Percentiles rank a stretch among this genome's conserved stretches.
These are phyloP conservation scores for Sarcophaga bullata DNA, from an alignment of 1,140 invertebrate species.

Conservation along the genomic window DNA sequence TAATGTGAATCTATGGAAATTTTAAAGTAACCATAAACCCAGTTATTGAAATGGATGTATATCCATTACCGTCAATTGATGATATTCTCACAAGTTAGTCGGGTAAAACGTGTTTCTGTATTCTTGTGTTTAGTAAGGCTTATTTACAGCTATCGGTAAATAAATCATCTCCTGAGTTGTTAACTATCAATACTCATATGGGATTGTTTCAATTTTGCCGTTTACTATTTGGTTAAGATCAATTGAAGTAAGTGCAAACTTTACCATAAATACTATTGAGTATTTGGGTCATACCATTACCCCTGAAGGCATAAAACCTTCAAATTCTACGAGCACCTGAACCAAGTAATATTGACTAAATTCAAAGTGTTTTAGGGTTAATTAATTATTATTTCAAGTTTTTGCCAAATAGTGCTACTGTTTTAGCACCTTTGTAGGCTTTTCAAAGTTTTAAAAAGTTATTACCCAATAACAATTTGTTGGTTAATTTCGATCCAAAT, in stretches of 20 bases:
- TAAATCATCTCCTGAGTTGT: background rate
- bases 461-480: background rate
- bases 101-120: constrained; percentile 26
- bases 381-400: constrained; percentile 22
- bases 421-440: constrained; percentile 15
- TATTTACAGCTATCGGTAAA: constrained; percentile 4
- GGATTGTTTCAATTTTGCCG: background rate
- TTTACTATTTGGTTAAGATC: background rate
- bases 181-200: constrained; percentile 13
- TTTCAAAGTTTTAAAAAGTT: constrained; percentile 3
- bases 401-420: constrained; percentile 16
- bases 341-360: constrained; percentile 1
- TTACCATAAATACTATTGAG: background rate
- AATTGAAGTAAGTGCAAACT: constrained; percentile 6
- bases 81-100: constrained; percentile 15
- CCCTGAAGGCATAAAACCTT: background rate
- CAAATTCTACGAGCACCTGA: background rate
- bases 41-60: background rate
- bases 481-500: background rate
- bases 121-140: background rate
- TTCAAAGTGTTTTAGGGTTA: constrained; percentile 14
- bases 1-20: constrained; percentile 29
- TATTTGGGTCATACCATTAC: constrained; percentile 1
- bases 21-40: constrained; percentile 41
- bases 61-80: constrained; percentile 25